Evolutionary conservation across 2,113 vertebrate species (phyloP).

Genomic region (Cnemophilus loriae): DNA sequence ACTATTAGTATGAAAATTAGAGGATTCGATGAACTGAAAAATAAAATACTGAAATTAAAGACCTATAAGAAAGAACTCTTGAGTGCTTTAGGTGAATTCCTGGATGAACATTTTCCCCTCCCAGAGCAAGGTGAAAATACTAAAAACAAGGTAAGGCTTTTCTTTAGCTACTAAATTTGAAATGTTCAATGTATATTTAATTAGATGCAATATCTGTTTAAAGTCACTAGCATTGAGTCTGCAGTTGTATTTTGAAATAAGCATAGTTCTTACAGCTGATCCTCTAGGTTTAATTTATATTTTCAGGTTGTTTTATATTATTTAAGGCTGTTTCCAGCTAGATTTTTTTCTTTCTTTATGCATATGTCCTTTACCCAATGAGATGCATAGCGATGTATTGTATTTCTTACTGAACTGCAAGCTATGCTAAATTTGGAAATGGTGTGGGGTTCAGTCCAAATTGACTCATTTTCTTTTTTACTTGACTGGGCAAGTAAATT

Average conservation of each 20-base stretch:
- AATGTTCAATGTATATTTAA: not conserved
- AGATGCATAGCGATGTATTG: not conserved
- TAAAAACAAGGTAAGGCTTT: slow-evolving; percentile 50
- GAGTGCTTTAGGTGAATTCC: slow-evolving; percentile 45
- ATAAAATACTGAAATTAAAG: slow-evolving; percentile 2
- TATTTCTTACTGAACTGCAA: not conserved
- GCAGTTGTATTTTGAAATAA: not conserved
- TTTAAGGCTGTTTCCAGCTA: not conserved
- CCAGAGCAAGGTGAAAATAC: not conserved
- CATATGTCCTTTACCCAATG: not conserved
- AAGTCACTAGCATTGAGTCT: not conserved
- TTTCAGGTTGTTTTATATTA: not conserved
- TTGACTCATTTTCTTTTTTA: not conserved
- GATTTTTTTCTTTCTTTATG: not conserved
- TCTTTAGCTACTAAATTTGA: not conserved
- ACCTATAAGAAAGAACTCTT: slow-evolving; percentile 47
- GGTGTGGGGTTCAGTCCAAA: not conserved
- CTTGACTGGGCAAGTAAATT: not conserved
- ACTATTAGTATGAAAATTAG: not conserved
- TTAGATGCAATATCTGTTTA: not conserved
- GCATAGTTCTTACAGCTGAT: not conserved
- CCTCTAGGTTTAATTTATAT: not conserved
- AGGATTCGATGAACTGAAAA: slow-evolving; percentile 11
- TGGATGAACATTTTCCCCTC: slow-evolving; percentile 68
- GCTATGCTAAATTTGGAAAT: not conserved